These are phyloP conservation scores for Plecotus auritus DNA, from an alignment of 2,113 vertebrate genomes.

Conservation along the genomic window DNA sequence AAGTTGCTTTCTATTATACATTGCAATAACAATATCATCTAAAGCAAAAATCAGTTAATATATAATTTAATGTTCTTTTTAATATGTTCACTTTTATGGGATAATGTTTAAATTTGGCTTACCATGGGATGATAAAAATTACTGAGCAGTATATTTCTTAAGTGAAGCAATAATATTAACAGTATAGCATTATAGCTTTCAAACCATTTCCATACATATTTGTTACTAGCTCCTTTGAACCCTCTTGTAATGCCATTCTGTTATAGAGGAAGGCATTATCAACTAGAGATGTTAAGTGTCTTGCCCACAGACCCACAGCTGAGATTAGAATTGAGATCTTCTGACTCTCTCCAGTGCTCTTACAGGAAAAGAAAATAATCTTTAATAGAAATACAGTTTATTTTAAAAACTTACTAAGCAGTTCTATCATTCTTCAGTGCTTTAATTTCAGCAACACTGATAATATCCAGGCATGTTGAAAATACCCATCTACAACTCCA, in stretches of 20 bases:
- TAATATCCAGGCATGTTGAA: constrained; percentile 20
- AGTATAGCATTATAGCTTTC: background rate
- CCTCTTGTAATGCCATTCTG: background rate
- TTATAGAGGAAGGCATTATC: background rate
- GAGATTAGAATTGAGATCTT: constrained; percentile 8
- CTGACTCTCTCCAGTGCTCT: constrained; percentile 64
- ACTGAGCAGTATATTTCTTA: background rate
- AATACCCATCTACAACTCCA: constrained; percentile 26
- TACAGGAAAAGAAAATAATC: background rate
- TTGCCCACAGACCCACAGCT: constrained; percentile 34
- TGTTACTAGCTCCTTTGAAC: background rate
- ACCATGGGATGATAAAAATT: background rate
- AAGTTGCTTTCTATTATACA: background rate
- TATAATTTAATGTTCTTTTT: background rate
- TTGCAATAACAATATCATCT: background rate
- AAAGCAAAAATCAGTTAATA: background rate
- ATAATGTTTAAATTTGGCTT: background rate
- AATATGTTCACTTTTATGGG: background rate
- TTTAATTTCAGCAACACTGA: constrained; percentile 48
- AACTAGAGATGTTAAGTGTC: constrained; percentile 45
- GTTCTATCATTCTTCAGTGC: background rate
- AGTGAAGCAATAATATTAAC: background rate
- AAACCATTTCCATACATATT: background rate
- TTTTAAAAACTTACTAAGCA: background rate
- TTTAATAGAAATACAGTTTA: background rate